phyloP scores from a whole-genome alignment of 2,888 invertebrate genomes.

The Limnephilus auricula region DNA sequence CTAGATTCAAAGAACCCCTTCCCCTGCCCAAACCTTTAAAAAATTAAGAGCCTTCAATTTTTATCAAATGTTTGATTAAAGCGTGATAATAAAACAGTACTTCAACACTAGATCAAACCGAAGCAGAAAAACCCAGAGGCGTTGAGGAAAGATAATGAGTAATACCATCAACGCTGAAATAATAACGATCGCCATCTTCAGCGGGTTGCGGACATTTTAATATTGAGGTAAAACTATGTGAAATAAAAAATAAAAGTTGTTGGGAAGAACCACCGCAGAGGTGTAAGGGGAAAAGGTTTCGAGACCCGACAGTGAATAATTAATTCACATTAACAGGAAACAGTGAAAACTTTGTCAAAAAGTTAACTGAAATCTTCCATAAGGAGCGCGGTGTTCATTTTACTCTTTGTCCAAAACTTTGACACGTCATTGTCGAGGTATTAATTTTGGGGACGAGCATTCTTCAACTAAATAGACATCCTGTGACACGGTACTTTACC shows the following conservation, averaged over 20 bases:
- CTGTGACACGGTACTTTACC: neutral
- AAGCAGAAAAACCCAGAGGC: neutral
- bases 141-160: neutral
- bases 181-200: neutral
- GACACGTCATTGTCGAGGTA: neutral
- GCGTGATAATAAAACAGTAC: too few relatives aligned
- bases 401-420: slow-evolving; percentile 23
- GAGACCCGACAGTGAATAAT: slow-evolving; percentile 45
- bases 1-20: too few relatives aligned
- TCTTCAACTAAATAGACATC: neutral
- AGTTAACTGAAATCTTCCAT: neutral
- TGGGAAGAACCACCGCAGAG: neutral
- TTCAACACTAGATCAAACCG: too few relatives aligned
- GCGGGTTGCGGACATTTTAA: neutral
- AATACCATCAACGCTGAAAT: neutral
- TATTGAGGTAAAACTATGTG: too few relatives aligned
- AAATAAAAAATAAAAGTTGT: too few relatives aligned
- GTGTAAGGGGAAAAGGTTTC: neutral
- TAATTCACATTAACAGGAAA: slow-evolving; percentile 49
- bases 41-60: too few relatives aligned
- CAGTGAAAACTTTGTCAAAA: slow-evolving; percentile 37
- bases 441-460: neutral
- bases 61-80: too few relatives aligned
- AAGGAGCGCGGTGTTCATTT: slow-evolving; percentile 9
- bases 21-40: too few relatives aligned